Conservation (phyloP, 2,113 vertebrate genomes). For the Rallus limicola region DNA sequence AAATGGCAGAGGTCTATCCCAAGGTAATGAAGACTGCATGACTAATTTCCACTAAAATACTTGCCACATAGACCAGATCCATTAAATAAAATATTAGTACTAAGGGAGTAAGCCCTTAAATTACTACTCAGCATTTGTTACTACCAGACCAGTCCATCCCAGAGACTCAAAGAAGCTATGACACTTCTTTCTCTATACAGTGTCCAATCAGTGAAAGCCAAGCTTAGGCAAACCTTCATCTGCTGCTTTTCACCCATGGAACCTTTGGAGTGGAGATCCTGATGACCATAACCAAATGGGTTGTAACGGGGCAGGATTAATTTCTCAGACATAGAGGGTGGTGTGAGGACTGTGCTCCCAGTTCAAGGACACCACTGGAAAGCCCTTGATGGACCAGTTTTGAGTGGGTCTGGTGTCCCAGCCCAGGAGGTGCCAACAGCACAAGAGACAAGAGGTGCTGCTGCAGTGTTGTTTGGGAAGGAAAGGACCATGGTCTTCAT, state of each 20-base stretch:
- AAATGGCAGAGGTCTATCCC: background rate
- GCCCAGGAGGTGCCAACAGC: background rate
- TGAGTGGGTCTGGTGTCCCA: background rate
- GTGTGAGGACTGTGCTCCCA: background rate
- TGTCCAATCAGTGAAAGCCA: slow-evolving; percentile 45
- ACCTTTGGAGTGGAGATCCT: background rate
- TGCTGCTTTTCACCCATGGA: background rate
- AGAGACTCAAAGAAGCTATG: background rate
- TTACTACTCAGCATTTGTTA: background rate
- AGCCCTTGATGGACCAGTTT: background rate
- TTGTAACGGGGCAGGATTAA: background rate
- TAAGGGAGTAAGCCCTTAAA: background rate
- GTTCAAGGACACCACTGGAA: background rate
- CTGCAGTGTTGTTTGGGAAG: background rate
- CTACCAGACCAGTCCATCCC: background rate
- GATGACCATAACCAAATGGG: background rate
- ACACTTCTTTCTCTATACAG: background rate
- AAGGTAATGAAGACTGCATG: background rate
- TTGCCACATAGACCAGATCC: background rate
- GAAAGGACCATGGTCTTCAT: background rate
- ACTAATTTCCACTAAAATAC: slow-evolving; percentile 33
- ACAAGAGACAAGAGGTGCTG: background rate
- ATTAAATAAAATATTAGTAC: background rate
- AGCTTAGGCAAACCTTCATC: background rate
- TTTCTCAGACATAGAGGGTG: background rate